Base-by-base conservation (phyloP, 2,888 invertebrate species). In the Caenorhabditis angaria region DNA sequence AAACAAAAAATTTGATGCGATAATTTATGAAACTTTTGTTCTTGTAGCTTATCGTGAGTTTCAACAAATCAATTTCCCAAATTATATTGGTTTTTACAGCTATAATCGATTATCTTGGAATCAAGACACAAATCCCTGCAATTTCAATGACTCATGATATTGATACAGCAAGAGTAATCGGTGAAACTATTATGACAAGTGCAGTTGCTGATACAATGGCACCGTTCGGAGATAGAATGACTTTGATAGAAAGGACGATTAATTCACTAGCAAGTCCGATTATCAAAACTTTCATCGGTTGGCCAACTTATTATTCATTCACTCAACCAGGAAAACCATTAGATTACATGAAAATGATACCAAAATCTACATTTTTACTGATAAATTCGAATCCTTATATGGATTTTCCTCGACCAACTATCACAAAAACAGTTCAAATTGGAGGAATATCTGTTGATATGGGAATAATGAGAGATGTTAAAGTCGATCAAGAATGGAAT, bases 361-460 rank as follows among this genome's bases (percentile, higher is more conserved):
- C 5, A 2, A 41, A 41, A 14, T 41, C 41, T 3, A 61, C 71
- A 8, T 76, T 57, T 41, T 64, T 61, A n/a, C 69, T 76, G 24
- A 55, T 61, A 35, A 71, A 71, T 56, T 41, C 65, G 24, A 71
- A 71, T 63, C 71, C 71, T 3, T 71, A 58, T 24, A 24, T 71
- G 1, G 71, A 71, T 20, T 71, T 60, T 35, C 63, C 71, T 3
- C 62, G 66, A 12, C 60, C 66, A 20, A 53, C 59, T 4, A 61
- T 71, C 25, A 53, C 71, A 24, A 71, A 71, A 53, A 35, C 71
- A 1, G 61, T 71, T 55, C 22, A 48, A 24, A 66, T 71, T 29
- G 71, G 71, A 4, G 71, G 71, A 59, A 71, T 71, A 18, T 61
- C 70, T 2, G 60, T 70, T 8, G 27, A 59, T 28, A n/a, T 59